A percentile compares a stretch with the other conserved stretches of the same genome.
Conservation (phyloP, 2,888 invertebrate genomes). For the Drosophila parthenogenetica region DNA sequence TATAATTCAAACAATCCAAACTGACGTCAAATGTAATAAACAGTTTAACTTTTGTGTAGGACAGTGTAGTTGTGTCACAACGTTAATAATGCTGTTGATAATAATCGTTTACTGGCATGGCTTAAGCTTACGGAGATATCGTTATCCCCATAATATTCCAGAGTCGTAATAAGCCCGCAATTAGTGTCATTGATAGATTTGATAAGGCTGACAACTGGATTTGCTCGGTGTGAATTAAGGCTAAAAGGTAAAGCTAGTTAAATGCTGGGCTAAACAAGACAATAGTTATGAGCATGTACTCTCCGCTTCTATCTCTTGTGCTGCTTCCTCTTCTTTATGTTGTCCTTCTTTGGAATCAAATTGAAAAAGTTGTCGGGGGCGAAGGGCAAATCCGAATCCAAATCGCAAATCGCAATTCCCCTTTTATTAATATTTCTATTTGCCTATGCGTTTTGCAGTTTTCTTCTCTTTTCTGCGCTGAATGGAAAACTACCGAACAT, state of each 20-base stretch:
- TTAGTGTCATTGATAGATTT: slow-evolving; percentile 71
- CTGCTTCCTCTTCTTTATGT: slow-evolving; percentile 1
- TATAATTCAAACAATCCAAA: slow-evolving; percentile 27
- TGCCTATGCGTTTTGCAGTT: slow-evolving; percentile 60
- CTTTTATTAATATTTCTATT: slow-evolving; percentile 79
- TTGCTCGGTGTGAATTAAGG: slow-evolving; percentile 47
- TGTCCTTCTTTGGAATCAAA: slow-evolving; percentile 52
- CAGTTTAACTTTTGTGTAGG: slow-evolving; percentile 9
- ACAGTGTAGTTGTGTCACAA: slow-evolving; percentile 14
- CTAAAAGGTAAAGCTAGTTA: slow-evolving; percentile 25
- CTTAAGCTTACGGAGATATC: slow-evolving; percentile 5
- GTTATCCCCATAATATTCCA: slow-evolving; percentile 24
- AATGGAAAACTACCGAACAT: slow-evolving; percentile 67
- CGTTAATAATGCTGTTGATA: slow-evolving; percentile 59
- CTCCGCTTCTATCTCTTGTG: not conserved
- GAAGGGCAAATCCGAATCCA: slow-evolving; percentile 57
- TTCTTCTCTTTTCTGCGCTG: slow-evolving; percentile 14
- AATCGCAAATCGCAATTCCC: slow-evolving; percentile 69
- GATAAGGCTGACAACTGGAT: slow-evolving; percentile 45
- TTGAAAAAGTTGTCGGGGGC: slow-evolving; percentile 52
- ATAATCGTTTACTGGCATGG: slow-evolving; percentile 73
- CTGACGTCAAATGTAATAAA: slow-evolving; percentile 23
- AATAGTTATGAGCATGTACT: not conserved
- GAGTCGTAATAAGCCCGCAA: slow-evolving; percentile 68
- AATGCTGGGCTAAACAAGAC: slow-evolving; percentile 5